Evolutionary conservation across 1,140 invertebrate species (phyloP).

Genomic region (Hypsibius dujardini): DNA sequence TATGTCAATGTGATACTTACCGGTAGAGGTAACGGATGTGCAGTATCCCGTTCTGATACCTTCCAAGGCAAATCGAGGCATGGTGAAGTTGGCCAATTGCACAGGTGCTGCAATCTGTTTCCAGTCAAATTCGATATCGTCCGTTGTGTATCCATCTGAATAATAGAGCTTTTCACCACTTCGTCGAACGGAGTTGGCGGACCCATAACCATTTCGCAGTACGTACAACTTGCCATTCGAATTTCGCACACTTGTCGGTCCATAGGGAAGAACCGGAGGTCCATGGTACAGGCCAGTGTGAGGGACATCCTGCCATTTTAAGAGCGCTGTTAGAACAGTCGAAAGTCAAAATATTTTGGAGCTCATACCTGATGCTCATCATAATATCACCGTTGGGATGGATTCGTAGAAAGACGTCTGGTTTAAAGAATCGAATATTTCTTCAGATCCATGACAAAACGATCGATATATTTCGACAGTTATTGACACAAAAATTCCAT

Average conservation of each 20-base stretch:
- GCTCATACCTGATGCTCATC: constrained; percentile 40
- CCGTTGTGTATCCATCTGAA: constrained; percentile 32
- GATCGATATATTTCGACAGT: background rate
- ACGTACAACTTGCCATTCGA: constrained; percentile 37
- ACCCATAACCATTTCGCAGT: constrained; percentile 17
- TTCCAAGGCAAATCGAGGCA: constrained; percentile 33
- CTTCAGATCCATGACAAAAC: background rate
- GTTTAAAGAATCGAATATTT: background rate
- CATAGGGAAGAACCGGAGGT: constrained; percentile 35
- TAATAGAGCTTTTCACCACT: constrained; percentile 10
- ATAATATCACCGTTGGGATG: constrained; percentile 37
- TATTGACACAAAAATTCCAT: background rate
- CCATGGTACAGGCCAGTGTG: constrained; percentile 36
- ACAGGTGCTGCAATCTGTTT: constrained; percentile 29
- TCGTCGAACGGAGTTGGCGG: constrained; percentile 14
- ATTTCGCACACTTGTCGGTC: constrained; percentile 36
- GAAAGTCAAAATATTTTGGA: constrained; percentile 21
- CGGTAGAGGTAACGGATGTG: constrained; percentile 22
- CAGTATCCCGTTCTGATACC: constrained; percentile 34
- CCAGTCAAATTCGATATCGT: constrained; percentile 32
- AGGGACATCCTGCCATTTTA: constrained; percentile 31
- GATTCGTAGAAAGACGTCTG: constrained; percentile 33
- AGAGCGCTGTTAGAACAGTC: background rate
- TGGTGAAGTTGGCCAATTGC: constrained; percentile 30
- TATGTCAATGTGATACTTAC: background rate